Conservation (phyloP, 2,888 invertebrate species). For the Ormyrus rosae region DNA sequence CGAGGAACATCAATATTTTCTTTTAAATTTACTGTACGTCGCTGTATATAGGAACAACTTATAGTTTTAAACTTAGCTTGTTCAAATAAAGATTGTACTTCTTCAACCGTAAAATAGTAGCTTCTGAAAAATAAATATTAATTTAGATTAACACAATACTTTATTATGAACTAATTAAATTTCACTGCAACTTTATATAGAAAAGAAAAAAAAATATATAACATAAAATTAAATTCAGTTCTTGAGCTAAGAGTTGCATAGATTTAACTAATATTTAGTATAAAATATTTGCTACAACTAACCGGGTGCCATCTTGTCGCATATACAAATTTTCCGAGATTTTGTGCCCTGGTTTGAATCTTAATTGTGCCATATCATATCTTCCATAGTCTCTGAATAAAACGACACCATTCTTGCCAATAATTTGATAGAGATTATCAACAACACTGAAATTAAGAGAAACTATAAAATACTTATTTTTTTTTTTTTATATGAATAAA, state of each 20-base stretch:
- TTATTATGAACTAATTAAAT: no score
- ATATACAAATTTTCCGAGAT: constrained; percentile 95
- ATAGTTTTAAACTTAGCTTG: constrained; percentile 84
- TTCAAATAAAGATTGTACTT: constrained; percentile 81
- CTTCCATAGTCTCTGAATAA: constrained; percentile 96
- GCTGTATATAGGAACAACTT: constrained; percentile 86
- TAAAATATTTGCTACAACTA: constrained; percentile 55
- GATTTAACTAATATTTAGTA: neutral
- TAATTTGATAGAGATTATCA: constrained; percentile 80
- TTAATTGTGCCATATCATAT: constrained; percentile 96
- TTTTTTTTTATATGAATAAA: neutral
- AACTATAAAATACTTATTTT: no score
- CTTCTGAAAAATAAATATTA: constrained; percentile 78
- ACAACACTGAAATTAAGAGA: constrained; percentile 61
- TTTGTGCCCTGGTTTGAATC: constrained; percentile 95
- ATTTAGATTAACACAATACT: neutral
- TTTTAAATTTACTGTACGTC: constrained; percentile 94
- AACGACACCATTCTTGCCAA: constrained; percentile 87
- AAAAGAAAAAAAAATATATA: constrained; percentile 54
- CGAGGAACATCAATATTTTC: constrained; percentile 94
- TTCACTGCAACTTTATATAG: constrained; percentile 43
- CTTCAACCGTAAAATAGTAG: constrained; percentile 88
- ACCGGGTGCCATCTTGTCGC: constrained; percentile 97
- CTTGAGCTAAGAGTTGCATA: neutral
- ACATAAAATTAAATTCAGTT: constrained; percentile 51